phyloP scores from a whole-genome alignment of 2,113 vertebrate genomes.

The Piaya cayana region DNA sequence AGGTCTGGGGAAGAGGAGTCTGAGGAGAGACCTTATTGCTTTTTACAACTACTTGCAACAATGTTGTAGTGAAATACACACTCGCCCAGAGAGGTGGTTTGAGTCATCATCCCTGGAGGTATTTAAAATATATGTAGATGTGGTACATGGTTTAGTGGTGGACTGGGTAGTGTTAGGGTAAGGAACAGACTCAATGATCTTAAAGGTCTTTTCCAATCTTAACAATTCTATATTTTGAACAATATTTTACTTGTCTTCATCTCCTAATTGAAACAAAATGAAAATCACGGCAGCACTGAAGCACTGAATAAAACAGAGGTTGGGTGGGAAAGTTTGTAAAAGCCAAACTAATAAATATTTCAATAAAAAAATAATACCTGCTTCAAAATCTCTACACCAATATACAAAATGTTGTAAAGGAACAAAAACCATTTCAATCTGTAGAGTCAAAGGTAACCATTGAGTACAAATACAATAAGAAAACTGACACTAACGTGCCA shows the following conservation, averaged over 20 bases:
- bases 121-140: too few species aligned
- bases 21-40: too few species aligned
- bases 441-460: background rate
- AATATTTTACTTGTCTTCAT: slow-evolving; percentile 10
- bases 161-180: too few species aligned
- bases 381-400: background rate
- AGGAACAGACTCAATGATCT: too few species aligned
- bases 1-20: too few species aligned
- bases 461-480: background rate
- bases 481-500: background rate
- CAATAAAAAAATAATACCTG: background rate
- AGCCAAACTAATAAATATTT: background rate
- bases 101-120: too few species aligned
- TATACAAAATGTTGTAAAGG: background rate
- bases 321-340: background rate
- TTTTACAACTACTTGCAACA: too few species aligned
- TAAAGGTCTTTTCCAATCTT: too few species aligned
- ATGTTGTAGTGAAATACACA: too few species aligned
- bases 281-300: slow-evolving; percentile 5
- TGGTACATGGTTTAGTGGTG: too few species aligned
- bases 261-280: slow-evolving; percentile 34
- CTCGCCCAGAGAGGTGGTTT: too few species aligned
- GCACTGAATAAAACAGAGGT: background rate
- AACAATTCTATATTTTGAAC: background rate
- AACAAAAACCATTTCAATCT: background rate